Evolutionary conservation across 2,797 vertebrate genomes (phyloP).

Genomic region (Smutsia gigantea): DNA sequence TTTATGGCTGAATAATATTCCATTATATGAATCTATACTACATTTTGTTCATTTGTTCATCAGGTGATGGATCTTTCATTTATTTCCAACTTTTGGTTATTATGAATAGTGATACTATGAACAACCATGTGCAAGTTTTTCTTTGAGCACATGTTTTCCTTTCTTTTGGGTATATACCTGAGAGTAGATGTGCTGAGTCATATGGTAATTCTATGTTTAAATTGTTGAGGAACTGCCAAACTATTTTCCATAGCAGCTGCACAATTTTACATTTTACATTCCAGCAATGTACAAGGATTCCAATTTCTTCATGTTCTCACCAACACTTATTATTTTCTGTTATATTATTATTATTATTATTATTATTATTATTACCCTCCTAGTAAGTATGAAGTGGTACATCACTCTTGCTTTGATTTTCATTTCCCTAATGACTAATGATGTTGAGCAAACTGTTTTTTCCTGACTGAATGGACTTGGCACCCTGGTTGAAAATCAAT

Average conservation of each 20-base stretch:
- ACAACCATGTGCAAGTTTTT: background rate
- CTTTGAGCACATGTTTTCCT: background rate
- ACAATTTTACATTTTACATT: background rate
- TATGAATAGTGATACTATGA: background rate
- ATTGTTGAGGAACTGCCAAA: background rate
- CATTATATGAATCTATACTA: background rate
- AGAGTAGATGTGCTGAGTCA: background rate
- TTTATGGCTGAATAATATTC: background rate
- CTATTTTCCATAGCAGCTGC: background rate
- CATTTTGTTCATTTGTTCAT: background rate
- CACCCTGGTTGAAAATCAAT: background rate
- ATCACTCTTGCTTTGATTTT: background rate
- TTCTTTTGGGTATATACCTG: background rate
- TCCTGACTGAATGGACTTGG: background rate
- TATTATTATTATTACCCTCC: background rate
- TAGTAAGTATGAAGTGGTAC: background rate
- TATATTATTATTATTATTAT: background rate
- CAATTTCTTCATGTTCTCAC: background rate
- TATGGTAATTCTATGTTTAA: background rate
- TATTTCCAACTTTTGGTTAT: background rate
- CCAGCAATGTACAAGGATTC: background rate
- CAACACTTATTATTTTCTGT: background rate
- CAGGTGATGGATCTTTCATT: background rate
- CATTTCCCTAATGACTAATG: background rate
- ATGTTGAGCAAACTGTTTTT: background rate